Percentiles rank a stretch among this genome's conserved stretches.
These are phyloP conservation scores for Sus cebifrons DNA, from an alignment of 2,797 vertebrate genomes.

Conservation along the genomic window DNA sequence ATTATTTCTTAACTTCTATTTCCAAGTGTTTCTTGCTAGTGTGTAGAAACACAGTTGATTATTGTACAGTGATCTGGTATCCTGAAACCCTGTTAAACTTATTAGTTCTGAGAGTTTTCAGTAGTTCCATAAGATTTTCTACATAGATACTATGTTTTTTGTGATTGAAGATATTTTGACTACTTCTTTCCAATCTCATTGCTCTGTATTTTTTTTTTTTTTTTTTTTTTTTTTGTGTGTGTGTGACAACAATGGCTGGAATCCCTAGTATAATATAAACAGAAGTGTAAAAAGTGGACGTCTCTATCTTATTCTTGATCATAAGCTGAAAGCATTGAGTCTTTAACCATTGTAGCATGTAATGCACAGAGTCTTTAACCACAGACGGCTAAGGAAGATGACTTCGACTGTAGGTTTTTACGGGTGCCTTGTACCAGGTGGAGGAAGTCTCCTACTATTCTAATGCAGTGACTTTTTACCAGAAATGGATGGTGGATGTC, in stretches of 20 bases:
- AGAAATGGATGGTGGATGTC: neutral
- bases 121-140: neutral
- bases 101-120: neutral
- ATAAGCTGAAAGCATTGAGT: neutral
- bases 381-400: too few species aligned
- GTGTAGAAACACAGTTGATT: too few species aligned
- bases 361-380: neutral
- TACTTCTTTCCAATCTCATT: neutral
- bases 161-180: neutral
- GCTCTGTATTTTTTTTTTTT: conserved; percentile 15
- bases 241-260: neutral
- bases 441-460: neutral
- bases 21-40: neutral
- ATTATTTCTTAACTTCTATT: neutral
- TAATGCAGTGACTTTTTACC: neutral
- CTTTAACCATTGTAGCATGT: neutral
- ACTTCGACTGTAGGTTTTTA: neutral
- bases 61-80: neutral
- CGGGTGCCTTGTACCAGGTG: neutral
- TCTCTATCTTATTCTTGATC: neutral
- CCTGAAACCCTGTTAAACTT: neutral
- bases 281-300: neutral
- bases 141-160: neutral
- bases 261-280: neutral
- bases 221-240: conserved; percentile 47